Evolutionary conservation across 2,113 vertebrate genomes (phyloP).

Genomic region (Hirundichthys speculiger): DNA sequence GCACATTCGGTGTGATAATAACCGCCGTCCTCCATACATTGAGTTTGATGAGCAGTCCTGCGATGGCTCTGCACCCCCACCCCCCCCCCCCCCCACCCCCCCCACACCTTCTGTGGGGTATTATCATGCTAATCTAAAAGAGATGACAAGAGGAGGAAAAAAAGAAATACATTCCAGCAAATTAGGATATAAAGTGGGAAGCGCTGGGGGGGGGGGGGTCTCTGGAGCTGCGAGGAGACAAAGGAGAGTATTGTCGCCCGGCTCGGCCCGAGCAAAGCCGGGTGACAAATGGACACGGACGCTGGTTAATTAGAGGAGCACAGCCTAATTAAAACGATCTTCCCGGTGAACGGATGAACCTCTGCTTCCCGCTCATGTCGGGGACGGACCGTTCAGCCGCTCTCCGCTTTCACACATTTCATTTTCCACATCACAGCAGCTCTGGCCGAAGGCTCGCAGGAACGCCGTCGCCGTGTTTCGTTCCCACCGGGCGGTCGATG

Average conservation of each 20-base stretch:
- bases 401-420: constrained; percentile 22
- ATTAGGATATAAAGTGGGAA: constrained; percentile 55
- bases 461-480: too few species aligned
- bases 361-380: constrained; percentile 30
- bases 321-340: constrained; percentile 70
- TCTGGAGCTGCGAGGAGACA: constrained; percentile 52
- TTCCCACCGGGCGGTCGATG: too few species aligned
- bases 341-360: constrained; percentile 53
- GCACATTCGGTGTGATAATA: constrained; percentile 76
- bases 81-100: constrained; percentile 35
- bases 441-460: too few species aligned
- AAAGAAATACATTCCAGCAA: constrained; percentile 54
- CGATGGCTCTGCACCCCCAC: constrained; percentile 42
- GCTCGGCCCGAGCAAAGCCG: constrained; percentile 38
- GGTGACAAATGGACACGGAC: constrained; percentile 69
- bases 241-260: constrained; percentile 44
- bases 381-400: constrained; percentile 17
- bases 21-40: constrained; percentile 56
- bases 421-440: too few species aligned
- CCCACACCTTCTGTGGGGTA: constrained; percentile 58
- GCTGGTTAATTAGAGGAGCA: constrained; percentile 78
- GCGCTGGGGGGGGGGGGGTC: constrained; percentile 50
- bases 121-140: constrained; percentile 80
- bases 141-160: constrained; percentile 10
- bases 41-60: constrained; percentile 58